phyloP scores from a whole-genome alignment of 2,888 invertebrate genomes.

The Aelia acuminata region DNA sequence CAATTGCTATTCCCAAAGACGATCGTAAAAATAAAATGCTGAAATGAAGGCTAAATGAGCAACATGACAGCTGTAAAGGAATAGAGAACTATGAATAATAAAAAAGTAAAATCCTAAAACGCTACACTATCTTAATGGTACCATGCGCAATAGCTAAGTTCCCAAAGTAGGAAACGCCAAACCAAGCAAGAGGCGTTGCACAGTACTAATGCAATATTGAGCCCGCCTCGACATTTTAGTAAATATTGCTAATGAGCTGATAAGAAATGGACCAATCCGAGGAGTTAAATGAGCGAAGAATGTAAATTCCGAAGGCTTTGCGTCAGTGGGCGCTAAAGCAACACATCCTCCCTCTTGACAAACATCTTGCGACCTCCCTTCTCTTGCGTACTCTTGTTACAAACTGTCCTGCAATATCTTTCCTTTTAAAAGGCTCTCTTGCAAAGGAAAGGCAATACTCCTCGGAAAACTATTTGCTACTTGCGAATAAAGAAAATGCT shows the following conservation, averaged over 20 bases:
- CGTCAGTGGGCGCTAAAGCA: constrained; percentile 52
- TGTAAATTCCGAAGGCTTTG: constrained; percentile 44
- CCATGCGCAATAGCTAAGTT: background rate
- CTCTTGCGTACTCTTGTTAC: constrained; percentile 53
- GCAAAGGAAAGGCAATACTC: background rate
- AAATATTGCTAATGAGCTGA: constrained; percentile 3
- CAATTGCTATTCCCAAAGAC: background rate
- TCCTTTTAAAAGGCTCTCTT: constrained; percentile 26
- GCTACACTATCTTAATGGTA: too few relatives aligned
- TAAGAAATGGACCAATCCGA: background rate
- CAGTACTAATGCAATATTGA: background rate
- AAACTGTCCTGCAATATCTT: constrained; percentile 52
- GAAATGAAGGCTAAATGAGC: background rate
- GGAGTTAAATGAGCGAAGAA: constrained; percentile 7
- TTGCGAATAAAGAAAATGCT: background rate
- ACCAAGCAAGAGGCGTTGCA: background rate
- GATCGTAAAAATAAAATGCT: background rate
- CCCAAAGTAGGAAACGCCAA: background rate
- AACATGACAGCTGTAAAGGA: background rate
- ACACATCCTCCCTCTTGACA: constrained; percentile 57
- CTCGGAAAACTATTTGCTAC: background rate
- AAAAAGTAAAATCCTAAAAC: background rate
- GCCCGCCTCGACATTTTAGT: background rate
- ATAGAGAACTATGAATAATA: background rate
- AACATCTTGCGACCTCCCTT: constrained; percentile 52